These are phyloP conservation scores for Parasteatoda tepidariorum DNA, from an alignment of 1,140 invertebrate species.

Conservation along the genomic window DNA sequence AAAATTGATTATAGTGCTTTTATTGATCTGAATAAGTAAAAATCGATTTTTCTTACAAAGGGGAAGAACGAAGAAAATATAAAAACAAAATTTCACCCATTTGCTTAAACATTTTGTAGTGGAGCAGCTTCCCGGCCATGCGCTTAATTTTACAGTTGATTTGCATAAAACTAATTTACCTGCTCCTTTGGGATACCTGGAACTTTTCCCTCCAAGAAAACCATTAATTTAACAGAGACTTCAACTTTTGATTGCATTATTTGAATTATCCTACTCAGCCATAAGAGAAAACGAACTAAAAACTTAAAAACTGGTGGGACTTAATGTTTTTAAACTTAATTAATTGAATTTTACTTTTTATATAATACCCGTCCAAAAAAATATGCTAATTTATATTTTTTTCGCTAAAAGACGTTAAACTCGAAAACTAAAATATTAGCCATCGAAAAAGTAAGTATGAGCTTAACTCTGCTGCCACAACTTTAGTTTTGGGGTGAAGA, in stretches of 20 bases:
- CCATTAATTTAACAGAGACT: constrained; percentile 52
- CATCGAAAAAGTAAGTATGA: neutral
- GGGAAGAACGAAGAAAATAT: neutral
- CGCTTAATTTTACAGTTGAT: constrained; percentile 57
- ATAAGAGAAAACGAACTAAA: neutral
- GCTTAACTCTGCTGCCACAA: too few species aligned
- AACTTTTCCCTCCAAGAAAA: constrained; percentile 34
- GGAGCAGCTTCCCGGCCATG: neutral
- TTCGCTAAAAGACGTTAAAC: neutral
- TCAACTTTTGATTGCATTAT: constrained; percentile 59
- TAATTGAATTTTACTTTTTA: constrained; percentile 17
- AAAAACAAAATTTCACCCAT: neutral
- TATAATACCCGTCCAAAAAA: constrained; percentile 4
- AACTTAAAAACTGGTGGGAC: neutral
- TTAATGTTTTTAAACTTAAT: constrained; percentile 58
- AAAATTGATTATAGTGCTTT: too few species aligned
- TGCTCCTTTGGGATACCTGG: constrained; percentile 36
- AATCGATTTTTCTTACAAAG: too few species aligned
- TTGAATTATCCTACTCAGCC: constrained; percentile 46
- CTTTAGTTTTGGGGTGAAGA: neutral
- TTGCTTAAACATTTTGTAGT: neutral
- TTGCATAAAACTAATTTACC: constrained; percentile 61
- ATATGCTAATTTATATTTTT: constrained; percentile 41
- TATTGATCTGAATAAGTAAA: too few species aligned
- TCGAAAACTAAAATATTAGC: neutral